Evolutionary conservation across 2,113 vertebrate species (phyloP).

Genomic region (Rallus limicola): DNA sequence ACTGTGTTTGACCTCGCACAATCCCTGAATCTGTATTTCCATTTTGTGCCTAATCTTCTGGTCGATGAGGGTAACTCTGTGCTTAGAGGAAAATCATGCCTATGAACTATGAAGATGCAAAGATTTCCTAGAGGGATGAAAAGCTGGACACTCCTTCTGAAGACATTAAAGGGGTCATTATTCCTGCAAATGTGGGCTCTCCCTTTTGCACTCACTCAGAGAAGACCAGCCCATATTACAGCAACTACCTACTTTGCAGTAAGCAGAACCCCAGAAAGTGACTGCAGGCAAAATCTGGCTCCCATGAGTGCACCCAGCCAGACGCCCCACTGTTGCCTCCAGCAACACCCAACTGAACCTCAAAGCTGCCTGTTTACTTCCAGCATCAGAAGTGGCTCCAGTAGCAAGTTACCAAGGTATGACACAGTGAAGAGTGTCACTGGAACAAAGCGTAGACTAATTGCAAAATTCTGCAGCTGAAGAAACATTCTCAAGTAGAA

Average conservation of each 20-base stretch:
- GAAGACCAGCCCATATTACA: background rate
- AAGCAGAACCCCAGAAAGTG: background rate
- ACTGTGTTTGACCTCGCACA: conserved; percentile 28
- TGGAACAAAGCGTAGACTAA: background rate
- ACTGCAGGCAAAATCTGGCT: background rate
- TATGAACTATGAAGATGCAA: conserved; percentile 4
- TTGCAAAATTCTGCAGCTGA: background rate
- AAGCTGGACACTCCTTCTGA: background rate
- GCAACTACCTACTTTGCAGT: background rate
- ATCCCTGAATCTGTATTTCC: conserved; percentile 21
- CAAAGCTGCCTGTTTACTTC: background rate
- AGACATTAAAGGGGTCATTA: background rate
- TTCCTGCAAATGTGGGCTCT: background rate
- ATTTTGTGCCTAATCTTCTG: conserved; percentile 52
- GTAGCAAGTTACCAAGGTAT: background rate
- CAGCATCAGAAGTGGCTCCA: background rate
- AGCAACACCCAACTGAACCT: background rate
- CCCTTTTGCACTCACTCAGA: background rate
- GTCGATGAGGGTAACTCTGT: conserved; percentile 23
- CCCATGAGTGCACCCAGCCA: accelerated
- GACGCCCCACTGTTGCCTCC: background rate
- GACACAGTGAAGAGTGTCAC: background rate
- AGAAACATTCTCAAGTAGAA: background rate
- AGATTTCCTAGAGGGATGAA: background rate
- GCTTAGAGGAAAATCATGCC: background rate